Percentiles rank a stretch among this genome's conserved stretches.
These are phyloP conservation scores for Xestia xanthographa DNA, from an alignment of 2,888 invertebrate species.

Conservation along the genomic window DNA sequence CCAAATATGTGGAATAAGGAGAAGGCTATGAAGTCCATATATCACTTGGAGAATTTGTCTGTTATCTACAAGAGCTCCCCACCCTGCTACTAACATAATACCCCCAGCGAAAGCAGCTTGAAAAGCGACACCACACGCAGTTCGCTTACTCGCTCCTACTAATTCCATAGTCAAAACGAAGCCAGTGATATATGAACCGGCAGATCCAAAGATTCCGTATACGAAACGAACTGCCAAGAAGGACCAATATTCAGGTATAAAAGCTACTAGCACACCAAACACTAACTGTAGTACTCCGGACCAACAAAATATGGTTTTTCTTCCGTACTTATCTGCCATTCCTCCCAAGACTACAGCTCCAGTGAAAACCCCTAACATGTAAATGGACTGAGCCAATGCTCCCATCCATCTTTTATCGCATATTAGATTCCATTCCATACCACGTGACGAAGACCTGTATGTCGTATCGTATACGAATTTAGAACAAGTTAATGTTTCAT, in stretches of 20 bases:
- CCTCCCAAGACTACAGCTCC: conserved; percentile 95
- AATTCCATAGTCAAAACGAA: conserved; percentile 95
- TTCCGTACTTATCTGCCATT: conserved; percentile 95
- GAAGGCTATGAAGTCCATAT: conserved; percentile 94
- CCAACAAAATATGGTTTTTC: conserved; percentile 95
- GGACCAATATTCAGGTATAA: conserved; percentile 94
- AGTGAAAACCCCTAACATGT: conserved; percentile 96
- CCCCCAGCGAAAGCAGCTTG: conserved; percentile 95
- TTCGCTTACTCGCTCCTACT: conserved; percentile 95
- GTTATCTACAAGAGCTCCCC: conserved; percentile 94
- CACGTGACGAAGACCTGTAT: conserved; percentile 93
- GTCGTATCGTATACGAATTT: conserved; percentile 94
- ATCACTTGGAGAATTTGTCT: conserved; percentile 94
- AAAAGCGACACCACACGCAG: conserved; percentile 95
- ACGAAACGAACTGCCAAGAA: conserved; percentile 93
- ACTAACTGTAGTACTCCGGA: conserved; percentile 94
- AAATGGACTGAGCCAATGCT: conserved; percentile 94
- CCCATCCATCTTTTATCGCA: conserved; percentile 95
- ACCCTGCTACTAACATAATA: conserved; percentile 95
- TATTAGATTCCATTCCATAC: conserved; percentile 96
- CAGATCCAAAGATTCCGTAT: conserved; percentile 95
- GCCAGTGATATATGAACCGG: conserved; percentile 93
- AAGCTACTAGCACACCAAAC: conserved; percentile 93
- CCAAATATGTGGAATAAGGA: conserved; percentile 96
- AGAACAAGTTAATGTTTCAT: conserved; percentile 80